These are phyloP conservation scores for Ophthalmolycus amberensis DNA, from an alignment of 2,113 vertebrate species.

Conservation along the genomic window DNA sequence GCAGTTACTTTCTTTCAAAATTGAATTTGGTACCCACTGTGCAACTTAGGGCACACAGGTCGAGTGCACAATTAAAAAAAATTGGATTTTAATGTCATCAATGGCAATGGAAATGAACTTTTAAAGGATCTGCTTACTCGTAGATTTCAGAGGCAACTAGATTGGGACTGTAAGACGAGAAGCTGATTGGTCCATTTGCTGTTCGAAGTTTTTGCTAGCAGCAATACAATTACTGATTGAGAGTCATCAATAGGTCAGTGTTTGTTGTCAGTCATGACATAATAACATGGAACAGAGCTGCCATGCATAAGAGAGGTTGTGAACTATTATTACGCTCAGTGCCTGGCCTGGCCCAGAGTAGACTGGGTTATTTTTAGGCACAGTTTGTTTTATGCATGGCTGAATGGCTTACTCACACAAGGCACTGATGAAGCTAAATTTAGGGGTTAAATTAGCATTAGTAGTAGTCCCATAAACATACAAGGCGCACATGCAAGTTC, in stretches of 20 bases:
- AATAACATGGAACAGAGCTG: constrained; percentile 33
- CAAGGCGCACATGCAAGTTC: background rate
- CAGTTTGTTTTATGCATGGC: constrained; percentile 65
- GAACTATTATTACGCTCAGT: constrained; percentile 28
- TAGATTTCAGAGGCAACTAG: constrained; percentile 46
- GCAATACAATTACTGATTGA: constrained; percentile 13
- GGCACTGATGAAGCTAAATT: constrained; percentile 31
- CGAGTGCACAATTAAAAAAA: constrained; percentile 48
- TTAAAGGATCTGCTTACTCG: constrained; percentile 56
- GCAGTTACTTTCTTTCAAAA: constrained; percentile 36
- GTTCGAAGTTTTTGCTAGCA: constrained; percentile 5
- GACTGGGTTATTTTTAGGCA: constrained; percentile 72
- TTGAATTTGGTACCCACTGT: constrained; percentile 35
- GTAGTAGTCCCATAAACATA: background rate
- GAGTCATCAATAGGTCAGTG: constrained; percentile 38
- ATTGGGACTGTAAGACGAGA: constrained; percentile 58
- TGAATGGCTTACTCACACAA: constrained; percentile 56
- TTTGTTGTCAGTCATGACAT: constrained; percentile 50
- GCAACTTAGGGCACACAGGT: constrained; percentile 17
- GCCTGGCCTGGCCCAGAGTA: constrained; percentile 30
- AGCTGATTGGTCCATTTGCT: constrained; percentile 45
- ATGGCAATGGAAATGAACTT: constrained; percentile 2
- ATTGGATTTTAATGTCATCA: constrained; percentile 55
- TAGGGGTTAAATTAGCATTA: constrained; percentile 36
- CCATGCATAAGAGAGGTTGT: constrained; percentile 21